Evolutionary conservation across 2,888 invertebrate genomes (phyloP).

Genomic region (Drosophila ochracea): DNA sequence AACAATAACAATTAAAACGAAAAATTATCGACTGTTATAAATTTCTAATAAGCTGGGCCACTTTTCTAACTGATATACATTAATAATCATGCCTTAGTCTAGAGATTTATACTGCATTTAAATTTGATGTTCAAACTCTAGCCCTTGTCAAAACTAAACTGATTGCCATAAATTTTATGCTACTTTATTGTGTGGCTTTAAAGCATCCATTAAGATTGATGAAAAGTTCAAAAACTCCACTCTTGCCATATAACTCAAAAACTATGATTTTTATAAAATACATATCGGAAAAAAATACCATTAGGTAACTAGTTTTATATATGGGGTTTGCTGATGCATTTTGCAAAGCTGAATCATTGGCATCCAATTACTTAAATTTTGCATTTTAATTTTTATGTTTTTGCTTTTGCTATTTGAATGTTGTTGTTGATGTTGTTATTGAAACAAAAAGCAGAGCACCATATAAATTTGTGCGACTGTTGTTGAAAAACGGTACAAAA

Average conservation of each 20-base stretch:
- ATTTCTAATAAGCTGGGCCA: not conserved
- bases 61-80: not conserved
- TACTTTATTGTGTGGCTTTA: not conserved
- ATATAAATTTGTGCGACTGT: conserved; percentile 43
- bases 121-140: not conserved
- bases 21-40: too few relatives aligned
- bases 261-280: conserved; percentile 25
- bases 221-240: not conserved
- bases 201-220: not conserved
- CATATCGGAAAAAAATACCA: not conserved
- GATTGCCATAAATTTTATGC: not conserved
- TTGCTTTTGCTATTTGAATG: conserved; percentile 13
- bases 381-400: conserved; percentile 10
- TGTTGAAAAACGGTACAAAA: conserved; percentile 47
- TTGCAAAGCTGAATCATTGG: conserved; percentile 10
- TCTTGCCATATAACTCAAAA: not conserved
- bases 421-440: conserved; percentile 12
- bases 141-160: not conserved
- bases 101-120: not conserved
- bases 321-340: conserved; percentile 6
- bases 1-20: not conserved
- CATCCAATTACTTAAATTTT: conserved; percentile 50
- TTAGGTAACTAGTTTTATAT: conserved; percentile 15
- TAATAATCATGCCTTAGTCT: not conserved
- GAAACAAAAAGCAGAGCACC: conserved; percentile 46